Conservation (phyloP, 2,797 vertebrate genomes). For the Poecilia picta region DNA sequence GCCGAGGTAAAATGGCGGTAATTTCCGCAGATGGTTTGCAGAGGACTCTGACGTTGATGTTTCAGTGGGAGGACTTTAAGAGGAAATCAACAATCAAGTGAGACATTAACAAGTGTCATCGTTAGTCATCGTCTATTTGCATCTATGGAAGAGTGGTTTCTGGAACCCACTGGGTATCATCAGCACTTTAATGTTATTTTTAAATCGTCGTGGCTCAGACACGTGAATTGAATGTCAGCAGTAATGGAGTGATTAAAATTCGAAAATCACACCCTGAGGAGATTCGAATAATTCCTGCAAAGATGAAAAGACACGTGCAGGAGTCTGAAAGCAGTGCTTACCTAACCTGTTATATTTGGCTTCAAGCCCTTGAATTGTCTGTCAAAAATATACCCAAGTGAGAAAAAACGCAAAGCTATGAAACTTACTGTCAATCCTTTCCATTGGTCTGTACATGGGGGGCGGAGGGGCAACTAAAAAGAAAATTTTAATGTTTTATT, state of each 20-base stretch:
- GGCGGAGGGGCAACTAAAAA: background rate
- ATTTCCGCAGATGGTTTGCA: background rate
- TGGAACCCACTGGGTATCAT: slow-evolving; percentile 4
- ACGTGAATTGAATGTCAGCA: slow-evolving; percentile 3
- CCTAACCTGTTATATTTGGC: background rate
- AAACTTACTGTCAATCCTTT: background rate
- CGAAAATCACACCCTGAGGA: slow-evolving; percentile 11
- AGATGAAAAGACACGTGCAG: slow-evolving; percentile 2
- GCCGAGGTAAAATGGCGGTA: background rate
- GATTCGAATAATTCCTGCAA: too few relatives aligned
- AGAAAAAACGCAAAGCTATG: background rate
- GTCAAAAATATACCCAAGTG: background rate
- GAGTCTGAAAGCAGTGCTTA: background rate
- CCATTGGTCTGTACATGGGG: background rate
- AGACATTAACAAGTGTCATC: slow-evolving; percentile 3
- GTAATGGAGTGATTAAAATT: slow-evolving; percentile 6
- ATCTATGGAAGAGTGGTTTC: background rate
- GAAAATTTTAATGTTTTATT: too few relatives aligned
- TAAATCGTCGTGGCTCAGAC: slow-evolving; percentile 1
- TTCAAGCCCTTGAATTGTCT: background rate
- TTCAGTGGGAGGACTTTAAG: background rate
- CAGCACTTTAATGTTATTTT: slow-evolving; percentile 6
- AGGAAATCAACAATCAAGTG: slow-evolving; percentile 2
- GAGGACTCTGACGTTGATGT: background rate
- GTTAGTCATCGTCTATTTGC: slow-evolving; percentile 12